These are phyloP conservation scores for Casuarius casuarius DNA, from an alignment of 2,113 vertebrate genomes.

Conservation along the genomic window DNA sequence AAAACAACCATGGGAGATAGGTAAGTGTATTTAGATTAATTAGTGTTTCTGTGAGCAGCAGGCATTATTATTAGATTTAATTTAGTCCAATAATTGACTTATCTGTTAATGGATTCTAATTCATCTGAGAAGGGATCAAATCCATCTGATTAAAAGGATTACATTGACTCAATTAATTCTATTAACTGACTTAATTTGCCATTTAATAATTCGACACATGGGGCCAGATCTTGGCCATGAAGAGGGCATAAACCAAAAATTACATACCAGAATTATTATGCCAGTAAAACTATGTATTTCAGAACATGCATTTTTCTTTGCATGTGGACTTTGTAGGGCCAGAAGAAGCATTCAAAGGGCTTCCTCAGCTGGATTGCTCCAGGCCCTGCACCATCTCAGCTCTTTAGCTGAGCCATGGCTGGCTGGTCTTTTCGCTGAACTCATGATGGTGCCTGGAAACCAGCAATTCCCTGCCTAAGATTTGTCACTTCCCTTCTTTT, in stretches of 20 bases:
- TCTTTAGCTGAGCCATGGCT: background rate
- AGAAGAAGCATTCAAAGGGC: background rate
- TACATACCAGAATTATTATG: background rate
- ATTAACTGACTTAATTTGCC: conserved; percentile 60
- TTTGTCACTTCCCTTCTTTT: background rate
- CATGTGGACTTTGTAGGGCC: background rate
- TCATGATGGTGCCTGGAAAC: background rate
- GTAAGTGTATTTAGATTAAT: conserved; percentile 68
- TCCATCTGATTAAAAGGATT: conserved; percentile 66
- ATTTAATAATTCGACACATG: conserved; percentile 47
- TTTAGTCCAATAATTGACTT: conserved; percentile 68
- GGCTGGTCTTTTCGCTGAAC: background rate
- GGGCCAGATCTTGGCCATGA: background rate
- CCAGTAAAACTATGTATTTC: background rate
- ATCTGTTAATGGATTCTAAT: conserved; percentile 66
- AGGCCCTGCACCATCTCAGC: background rate
- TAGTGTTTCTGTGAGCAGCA: conserved; percentile 55
- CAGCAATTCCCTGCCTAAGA: background rate
- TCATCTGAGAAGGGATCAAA: conserved; percentile 60
- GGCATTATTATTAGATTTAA: conserved; percentile 65
- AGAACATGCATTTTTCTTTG: background rate
- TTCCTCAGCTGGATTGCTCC: background rate
- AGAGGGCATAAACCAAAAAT: background rate
- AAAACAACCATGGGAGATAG: conserved; percentile 53
- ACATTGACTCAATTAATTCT: conserved; percentile 62